Conservation (phyloP, 1,140 invertebrate species). For the Philaenus spumarius region DNA sequence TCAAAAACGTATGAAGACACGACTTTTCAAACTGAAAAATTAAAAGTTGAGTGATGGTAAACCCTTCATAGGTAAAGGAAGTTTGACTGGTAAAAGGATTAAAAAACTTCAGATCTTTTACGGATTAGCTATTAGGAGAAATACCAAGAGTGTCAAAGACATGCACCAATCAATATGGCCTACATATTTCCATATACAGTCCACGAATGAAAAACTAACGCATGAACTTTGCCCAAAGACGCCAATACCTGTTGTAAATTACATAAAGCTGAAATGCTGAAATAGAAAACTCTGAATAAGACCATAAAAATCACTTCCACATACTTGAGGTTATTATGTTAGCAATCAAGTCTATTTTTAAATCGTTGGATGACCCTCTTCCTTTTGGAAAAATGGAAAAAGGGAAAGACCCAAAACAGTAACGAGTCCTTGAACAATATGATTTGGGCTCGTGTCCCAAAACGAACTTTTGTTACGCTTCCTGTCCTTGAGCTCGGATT, state of each 20-base stretch:
- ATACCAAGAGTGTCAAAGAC: slow-evolving; percentile 21
- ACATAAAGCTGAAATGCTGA: no score
- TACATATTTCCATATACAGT: slow-evolving; percentile 27
- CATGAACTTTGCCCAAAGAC: slow-evolving; percentile 26
- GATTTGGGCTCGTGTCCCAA: slow-evolving; percentile 3
- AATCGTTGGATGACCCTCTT: not conserved
- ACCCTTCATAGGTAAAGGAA: not conserved
- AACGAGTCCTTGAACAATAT: slow-evolving; percentile 4
- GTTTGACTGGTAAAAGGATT: not conserved
- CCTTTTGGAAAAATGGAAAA: not conserved
- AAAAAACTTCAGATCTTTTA: no score
- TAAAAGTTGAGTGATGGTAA: slow-evolving; percentile 1
- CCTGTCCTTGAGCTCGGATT: not conserved
- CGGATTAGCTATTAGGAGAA: slow-evolving; percentile 25
- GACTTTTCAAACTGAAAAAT: slow-evolving; percentile 1
- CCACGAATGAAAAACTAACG: slow-evolving; percentile 26
- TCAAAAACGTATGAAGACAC: not conserved
- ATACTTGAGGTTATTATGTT: not conserved
- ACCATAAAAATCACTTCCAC: not conserved
- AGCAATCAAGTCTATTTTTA: not conserved
- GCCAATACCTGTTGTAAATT: slow-evolving; percentile 11
- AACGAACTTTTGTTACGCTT: not conserved
- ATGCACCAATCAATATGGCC: slow-evolving; percentile 27
- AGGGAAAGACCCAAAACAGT: not conserved
- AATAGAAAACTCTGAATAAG: not conserved